Conservation (phyloP, 1,140 invertebrate genomes). For the Lepidotrigona ventralis region DNA sequence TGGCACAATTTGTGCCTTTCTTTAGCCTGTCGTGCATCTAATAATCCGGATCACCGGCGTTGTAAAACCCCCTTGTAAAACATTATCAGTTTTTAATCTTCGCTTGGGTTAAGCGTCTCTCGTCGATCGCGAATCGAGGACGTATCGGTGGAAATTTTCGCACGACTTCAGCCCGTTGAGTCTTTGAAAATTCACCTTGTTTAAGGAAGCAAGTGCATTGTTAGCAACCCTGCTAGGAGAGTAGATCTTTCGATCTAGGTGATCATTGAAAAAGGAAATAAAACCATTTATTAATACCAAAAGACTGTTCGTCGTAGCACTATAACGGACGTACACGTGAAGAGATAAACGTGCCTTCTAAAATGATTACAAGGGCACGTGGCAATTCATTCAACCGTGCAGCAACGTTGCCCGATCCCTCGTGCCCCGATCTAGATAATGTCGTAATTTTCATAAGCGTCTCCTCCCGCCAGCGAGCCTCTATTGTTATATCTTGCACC, state of each 20-base stretch:
- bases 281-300: neutral
- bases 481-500: slow-evolving; percentile 42
- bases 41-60: slow-evolving; percentile 9
- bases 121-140: neutral
- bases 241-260: neutral
- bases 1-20: slow-evolving; percentile 21
- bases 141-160: neutral
- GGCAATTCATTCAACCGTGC: neutral
- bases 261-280: neutral
- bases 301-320: neutral
- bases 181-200: neutral
- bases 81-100: neutral
- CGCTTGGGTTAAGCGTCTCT: neutral
- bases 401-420: slow-evolving; percentile 1
- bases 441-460: slow-evolving; percentile 36
- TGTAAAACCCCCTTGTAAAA: neutral
- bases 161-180: neutral
- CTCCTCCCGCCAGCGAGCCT: slow-evolving; percentile 3
- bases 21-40: slow-evolving; percentile 7
- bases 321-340: neutral
- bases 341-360: neutral
- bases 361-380: slow-evolving; percentile 3
- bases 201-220: neutral
- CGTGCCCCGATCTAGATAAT: slow-evolving; percentile 36
- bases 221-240: neutral